These are phyloP conservation scores for Drosophila jambulina DNA, from an alignment of 1,140 invertebrate species.

Conservation along the genomic window DNA sequence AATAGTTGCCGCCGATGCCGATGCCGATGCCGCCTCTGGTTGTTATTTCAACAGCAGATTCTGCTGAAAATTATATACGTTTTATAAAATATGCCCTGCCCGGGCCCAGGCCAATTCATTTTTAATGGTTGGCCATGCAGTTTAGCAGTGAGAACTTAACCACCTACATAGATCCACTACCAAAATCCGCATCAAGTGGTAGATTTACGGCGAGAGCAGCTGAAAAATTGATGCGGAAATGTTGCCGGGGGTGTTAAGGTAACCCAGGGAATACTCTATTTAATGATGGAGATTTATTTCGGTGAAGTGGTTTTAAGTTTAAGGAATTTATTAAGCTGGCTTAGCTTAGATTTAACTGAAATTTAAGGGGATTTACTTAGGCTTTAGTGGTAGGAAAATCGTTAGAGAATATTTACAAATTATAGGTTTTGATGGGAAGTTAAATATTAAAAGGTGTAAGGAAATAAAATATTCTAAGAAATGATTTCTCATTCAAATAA, in stretches of 20 bases:
- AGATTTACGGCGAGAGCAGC: slow-evolving; percentile 14
- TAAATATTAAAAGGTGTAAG: neutral
- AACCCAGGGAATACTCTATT: slow-evolving; percentile 16
- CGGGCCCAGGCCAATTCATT: slow-evolving; percentile 60
- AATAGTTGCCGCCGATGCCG: slow-evolving; percentile 59
- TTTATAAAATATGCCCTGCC: slow-evolving; percentile 59
- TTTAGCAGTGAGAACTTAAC: slow-evolving; percentile 17
- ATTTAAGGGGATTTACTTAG: neutral
- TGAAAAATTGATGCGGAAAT: slow-evolving; percentile 47
- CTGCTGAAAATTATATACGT: slow-evolving; percentile 62
- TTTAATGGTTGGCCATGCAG: slow-evolving; percentile 67
- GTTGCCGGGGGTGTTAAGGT: slow-evolving; percentile 3
- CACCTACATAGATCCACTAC: slow-evolving; percentile 29
- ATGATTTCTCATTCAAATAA: too few species aligned
- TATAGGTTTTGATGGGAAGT: neutral
- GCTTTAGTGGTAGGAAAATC: too few species aligned
- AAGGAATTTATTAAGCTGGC: neutral
- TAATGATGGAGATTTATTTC: neutral
- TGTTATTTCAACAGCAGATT: slow-evolving; percentile 76
- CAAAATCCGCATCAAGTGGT: slow-evolving; percentile 37
- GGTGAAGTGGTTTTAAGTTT: slow-evolving; percentile 3
- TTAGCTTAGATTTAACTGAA: neutral
- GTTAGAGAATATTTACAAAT: neutral
- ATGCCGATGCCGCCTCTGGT: slow-evolving; percentile 41
- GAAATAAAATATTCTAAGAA: neutral